Conservation (phyloP, 2,888 invertebrate genomes). For the Cinara cedri region DNA sequence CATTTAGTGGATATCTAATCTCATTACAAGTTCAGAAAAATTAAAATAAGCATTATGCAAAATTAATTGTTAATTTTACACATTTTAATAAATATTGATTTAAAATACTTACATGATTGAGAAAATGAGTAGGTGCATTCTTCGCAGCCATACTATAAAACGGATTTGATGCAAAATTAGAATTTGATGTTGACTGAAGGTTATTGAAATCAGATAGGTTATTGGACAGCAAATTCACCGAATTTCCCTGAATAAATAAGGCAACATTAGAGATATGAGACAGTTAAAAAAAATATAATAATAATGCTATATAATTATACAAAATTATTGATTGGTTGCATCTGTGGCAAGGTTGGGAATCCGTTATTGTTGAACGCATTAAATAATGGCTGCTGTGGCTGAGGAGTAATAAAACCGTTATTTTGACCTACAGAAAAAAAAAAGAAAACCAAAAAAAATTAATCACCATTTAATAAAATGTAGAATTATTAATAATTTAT, state of each 20-base stretch:
- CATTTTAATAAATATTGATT: neutral
- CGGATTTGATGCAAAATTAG: constrained; percentile 59
- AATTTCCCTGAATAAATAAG: constrained; percentile 28
- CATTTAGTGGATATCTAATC: no score
- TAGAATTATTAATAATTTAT: no score
- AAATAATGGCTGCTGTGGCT: constrained; percentile 43
- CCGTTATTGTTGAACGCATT: constrained; percentile 47
- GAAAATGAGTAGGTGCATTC: constrained; percentile 52
- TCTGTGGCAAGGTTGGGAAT: constrained; percentile 23
- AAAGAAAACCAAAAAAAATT: no score
- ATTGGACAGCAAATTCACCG: constrained; percentile 42
- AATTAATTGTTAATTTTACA: no score
- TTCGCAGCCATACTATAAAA: constrained; percentile 60
- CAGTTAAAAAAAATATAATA: neutral
- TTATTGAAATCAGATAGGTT: constrained; percentile 43
- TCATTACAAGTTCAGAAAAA: no score
- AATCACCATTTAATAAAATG: no score
- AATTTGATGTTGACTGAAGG: constrained; percentile 40
- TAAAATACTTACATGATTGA: constrained; percentile 33
- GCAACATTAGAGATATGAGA: neutral
- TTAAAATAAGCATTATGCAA: no score
- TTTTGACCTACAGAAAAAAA: no score
- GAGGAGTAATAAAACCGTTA: constrained; percentile 42
- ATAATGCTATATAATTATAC: constrained; percentile 12
- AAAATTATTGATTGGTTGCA: constrained; percentile 39